Evolutionary conservation across 2,888 invertebrate species (phyloP).

Genomic region (Microplitis manilae): DNA sequence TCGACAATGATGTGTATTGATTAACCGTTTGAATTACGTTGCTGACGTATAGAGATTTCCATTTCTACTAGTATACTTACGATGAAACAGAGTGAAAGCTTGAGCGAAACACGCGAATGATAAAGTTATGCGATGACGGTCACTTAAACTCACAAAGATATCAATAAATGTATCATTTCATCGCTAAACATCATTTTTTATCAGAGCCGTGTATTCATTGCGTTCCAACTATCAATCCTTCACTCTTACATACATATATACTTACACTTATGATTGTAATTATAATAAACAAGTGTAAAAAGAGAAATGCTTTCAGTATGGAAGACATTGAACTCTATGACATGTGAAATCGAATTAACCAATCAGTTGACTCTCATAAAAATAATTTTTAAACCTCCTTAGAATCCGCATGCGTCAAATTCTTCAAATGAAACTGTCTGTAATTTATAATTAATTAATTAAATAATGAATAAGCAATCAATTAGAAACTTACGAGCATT

Average conservation of each 20-base stretch:
- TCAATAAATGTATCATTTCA: slow-evolving; percentile 1
- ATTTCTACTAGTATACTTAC: neutral
- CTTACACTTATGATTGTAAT: neutral
- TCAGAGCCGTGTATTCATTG: neutral
- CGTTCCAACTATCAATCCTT: neutral
- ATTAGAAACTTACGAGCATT: too few relatives aligned
- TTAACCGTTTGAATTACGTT: neutral
- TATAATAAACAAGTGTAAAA: neutral
- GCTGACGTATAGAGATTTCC: neutral
- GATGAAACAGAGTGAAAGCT: slow-evolving; percentile 18
- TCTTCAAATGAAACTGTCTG: neutral
- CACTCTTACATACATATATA: neutral
- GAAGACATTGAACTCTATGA: neutral
- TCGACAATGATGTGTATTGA: slow-evolving; percentile 4
- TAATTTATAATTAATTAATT: neutral
- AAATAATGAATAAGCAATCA: too few relatives aligned
- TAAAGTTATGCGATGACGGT: slow-evolving; percentile 12
- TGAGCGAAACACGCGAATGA: slow-evolving; percentile 3
- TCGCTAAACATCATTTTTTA: neutral
- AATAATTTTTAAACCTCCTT: neutral
- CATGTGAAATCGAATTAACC: neutral
- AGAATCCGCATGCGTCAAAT: neutral
- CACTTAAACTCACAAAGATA: neutral
- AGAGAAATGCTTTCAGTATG: neutral
- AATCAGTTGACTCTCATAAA: neutral